These are phyloP conservation scores for Urophycis tenuis DNA, from an alignment of 2,797 vertebrate species.

Conservation along the genomic window DNA sequence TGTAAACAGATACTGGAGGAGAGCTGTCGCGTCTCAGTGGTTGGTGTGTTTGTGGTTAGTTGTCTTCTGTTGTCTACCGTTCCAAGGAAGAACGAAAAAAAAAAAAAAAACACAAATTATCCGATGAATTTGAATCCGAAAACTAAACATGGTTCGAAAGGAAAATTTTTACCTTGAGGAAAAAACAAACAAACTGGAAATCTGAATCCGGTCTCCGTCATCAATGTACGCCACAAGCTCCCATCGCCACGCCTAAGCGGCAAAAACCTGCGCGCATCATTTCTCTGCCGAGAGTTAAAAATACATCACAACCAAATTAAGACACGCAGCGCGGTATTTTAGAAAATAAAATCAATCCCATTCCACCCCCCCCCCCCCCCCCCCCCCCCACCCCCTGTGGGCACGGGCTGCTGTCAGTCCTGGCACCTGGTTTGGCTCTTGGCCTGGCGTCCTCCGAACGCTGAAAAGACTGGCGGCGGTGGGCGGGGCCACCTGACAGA, in stretches of 20 bases:
- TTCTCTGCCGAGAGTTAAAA: not conserved
- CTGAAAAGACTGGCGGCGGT: slow-evolving; percentile 22
- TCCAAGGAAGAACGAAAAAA: too few relatives aligned
- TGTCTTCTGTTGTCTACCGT: too few relatives aligned
- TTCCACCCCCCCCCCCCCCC: slow-evolving; percentile 28
- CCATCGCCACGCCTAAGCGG: too few relatives aligned
- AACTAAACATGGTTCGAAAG: too few relatives aligned
- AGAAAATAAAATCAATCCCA: slow-evolving; percentile 29
- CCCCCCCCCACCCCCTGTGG: slow-evolving; percentile 27
- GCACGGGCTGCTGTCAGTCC: slow-evolving; percentile 26
- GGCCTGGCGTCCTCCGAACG: slow-evolving; percentile 27
- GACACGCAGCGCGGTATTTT: not conserved
- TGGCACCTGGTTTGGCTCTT: slow-evolving; percentile 5
- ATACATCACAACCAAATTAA: not conserved
- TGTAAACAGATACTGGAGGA: slow-evolving; percentile 9
- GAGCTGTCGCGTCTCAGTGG: not conserved
- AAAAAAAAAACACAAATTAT: not conserved
- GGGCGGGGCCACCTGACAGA: slow-evolving; percentile 42
- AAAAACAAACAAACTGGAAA: too few relatives aligned
- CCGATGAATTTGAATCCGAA: too few relatives aligned
- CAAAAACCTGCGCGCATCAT: not conserved
- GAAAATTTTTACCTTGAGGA: too few relatives aligned
- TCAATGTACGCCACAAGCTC: too few relatives aligned
- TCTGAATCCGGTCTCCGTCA: too few relatives aligned
- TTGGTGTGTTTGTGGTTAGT: not conserved